Conservation (phyloP, 2,113 vertebrate genomes). For the Rhinolophus ferrumequinum region DNA sequence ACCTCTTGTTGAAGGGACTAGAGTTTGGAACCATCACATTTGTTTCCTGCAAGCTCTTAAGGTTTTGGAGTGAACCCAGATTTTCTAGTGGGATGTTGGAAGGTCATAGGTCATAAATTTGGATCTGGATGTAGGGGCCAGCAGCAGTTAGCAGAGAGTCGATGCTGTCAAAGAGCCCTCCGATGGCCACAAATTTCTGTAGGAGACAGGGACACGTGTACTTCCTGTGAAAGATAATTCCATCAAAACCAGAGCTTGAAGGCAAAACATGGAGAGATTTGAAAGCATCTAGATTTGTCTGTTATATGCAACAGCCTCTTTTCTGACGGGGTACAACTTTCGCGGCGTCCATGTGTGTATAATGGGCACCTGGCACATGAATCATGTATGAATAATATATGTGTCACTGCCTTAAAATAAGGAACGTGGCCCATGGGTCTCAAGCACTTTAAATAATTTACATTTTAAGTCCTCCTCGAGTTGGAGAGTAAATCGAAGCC, state of each 20-base stretch:
- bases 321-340: not conserved
- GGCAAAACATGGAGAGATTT: not conserved
- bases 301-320: not conserved
- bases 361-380: not conserved
- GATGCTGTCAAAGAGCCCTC: not conserved
- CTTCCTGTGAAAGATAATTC: not conserved
- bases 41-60: not conserved
- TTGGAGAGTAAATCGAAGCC: slow-evolving; percentile 51
- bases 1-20: not conserved
- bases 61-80: not conserved
- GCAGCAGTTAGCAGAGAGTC: not conserved
- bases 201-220: not conserved
- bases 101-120: not conserved
- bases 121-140: not conserved
- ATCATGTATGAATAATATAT: slow-evolving; percentile 27
- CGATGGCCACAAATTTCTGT: too few relatives aligned
- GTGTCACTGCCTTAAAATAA: not conserved
- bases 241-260: not conserved
- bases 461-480: slow-evolving; percentile 55
- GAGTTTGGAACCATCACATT: not conserved
- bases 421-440: not conserved
- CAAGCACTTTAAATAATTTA: slow-evolving; percentile 71
- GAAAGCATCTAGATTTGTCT: not conserved
- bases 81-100: not conserved
- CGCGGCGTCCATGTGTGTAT: rapidly evolving